A percentile compares a stretch with the other conserved stretches of the same genome.
Conservation (phyloP, 2,888 invertebrate species). For the Meloe dianella region DNA sequence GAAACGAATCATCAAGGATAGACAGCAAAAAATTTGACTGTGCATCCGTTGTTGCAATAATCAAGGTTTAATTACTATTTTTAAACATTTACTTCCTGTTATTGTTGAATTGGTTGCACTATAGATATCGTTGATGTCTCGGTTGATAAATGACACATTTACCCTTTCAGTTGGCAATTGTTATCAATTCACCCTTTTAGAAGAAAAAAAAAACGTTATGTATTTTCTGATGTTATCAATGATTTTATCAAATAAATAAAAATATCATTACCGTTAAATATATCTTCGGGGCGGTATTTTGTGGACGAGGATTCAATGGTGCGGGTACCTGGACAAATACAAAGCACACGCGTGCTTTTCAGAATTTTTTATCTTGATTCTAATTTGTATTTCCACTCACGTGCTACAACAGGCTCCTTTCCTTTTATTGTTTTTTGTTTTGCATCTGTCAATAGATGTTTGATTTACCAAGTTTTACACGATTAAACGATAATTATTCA, state of each 20-base stretch:
- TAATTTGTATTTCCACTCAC: conserved; percentile 39
- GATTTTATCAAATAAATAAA: conserved; percentile 26
- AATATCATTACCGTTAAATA: conserved; percentile 39
- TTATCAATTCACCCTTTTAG: no score
- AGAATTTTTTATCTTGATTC: conserved; percentile 40
- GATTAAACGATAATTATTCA: no score
- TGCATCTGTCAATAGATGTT: conserved; percentile 24
- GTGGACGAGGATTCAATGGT: conserved; percentile 35
- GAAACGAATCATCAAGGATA: not conserved
- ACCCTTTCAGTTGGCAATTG: no score
- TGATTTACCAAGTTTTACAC: no score
- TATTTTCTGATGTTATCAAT: conserved; percentile 37
- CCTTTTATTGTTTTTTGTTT: not conserved
- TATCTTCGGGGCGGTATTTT: not conserved
- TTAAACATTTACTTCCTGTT: conserved; percentile 10
- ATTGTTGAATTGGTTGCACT: conserved; percentile 16
- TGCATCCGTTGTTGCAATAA: conserved; percentile 6
- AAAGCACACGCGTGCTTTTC: conserved; percentile 39
- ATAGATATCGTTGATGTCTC: not conserved
- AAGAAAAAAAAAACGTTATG: no score
- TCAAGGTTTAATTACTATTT: conserved; percentile 9
- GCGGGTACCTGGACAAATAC: conserved; percentile 50
- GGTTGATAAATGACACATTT: no score
- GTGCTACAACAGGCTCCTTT: conserved; percentile 16
- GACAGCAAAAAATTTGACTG: not conserved